Percentiles rank a stretch among this genome's conserved stretches.
Conservation (phyloP, 2,888 invertebrate species). For the Hirtodrosophila duncani region DNA sequence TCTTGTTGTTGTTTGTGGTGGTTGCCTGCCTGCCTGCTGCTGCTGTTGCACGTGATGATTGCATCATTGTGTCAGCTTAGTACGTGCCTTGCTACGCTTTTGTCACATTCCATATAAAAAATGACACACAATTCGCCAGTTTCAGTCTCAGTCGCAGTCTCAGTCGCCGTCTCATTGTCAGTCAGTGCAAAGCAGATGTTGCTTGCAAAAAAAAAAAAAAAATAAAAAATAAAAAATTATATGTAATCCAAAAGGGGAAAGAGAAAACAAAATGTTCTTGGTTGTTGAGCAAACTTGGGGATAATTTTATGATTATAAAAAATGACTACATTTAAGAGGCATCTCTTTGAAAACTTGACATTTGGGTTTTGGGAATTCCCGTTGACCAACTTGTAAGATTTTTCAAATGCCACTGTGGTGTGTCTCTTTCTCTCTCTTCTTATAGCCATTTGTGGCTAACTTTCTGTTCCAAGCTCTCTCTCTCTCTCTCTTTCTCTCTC, state of each 20-base stretch:
- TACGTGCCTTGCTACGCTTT: constrained; percentile 66
- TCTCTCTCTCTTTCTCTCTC: too few relatives aligned
- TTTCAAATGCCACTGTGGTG: too few relatives aligned
- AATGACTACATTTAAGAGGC: not conserved
- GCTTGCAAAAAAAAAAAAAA: too few relatives aligned
- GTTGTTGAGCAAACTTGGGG: constrained; percentile 33
- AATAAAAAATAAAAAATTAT: too few relatives aligned
- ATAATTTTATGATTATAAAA: constrained; percentile 10
- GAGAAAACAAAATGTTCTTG: constrained; percentile 10
- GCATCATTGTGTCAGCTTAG: constrained; percentile 76
- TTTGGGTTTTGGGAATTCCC: constrained; percentile 12
- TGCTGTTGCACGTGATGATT: constrained; percentile 72
- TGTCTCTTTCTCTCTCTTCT: too few relatives aligned
- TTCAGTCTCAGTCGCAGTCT: too few relatives aligned
- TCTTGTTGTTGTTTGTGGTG: too few relatives aligned
- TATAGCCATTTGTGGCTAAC: too few relatives aligned
- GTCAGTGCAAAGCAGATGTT: too few relatives aligned
- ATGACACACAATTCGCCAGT: constrained; percentile 65
- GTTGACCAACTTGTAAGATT: constrained; percentile 14
- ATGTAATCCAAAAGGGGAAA: too few relatives aligned
- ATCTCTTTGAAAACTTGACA: constrained; percentile 6
- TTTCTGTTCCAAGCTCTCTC: too few relatives aligned
- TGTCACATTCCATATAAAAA: constrained; percentile 60
- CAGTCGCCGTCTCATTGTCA: too few relatives aligned
- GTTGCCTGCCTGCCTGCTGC: constrained; percentile 9